Conservation (phyloP, 2,888 invertebrate species). For the Tenthredo scrophulariae region DNA sequence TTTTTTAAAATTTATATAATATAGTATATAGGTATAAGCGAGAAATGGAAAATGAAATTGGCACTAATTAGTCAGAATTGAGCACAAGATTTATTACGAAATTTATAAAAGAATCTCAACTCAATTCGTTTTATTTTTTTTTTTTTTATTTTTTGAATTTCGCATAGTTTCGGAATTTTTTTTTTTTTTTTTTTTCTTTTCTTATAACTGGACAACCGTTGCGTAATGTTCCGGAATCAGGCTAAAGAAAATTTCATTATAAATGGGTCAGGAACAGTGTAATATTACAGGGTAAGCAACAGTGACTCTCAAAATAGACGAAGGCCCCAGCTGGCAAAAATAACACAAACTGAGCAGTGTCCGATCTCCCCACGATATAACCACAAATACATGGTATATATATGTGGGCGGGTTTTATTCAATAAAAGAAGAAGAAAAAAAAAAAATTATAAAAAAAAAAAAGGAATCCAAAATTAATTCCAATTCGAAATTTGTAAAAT, state of each 20-base stretch:
- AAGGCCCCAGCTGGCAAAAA: slow-evolving; percentile 76
- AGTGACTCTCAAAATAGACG: slow-evolving; percentile 74
- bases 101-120: background rate
- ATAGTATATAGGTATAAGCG: too few species aligned
- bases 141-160: background rate
- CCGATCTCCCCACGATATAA: slow-evolving; percentile 10
- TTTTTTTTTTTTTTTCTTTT: background rate
- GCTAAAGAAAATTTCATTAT: slow-evolving; percentile 61
- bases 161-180: background rate
- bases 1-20: background rate
- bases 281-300: slow-evolving; percentile 66
- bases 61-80: background rate
- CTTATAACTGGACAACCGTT: background rate
- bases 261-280: slow-evolving; percentile 74
- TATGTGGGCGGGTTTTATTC: background rate
- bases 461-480: background rate
- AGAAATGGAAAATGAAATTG: background rate
- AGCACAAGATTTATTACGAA: background rate
- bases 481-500: background rate
- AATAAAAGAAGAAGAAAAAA: background rate
- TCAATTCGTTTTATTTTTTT: background rate
- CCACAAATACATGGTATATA: background rate
- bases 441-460: background rate
- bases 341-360: slow-evolving; percentile 63
- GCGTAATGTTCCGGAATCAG: slow-evolving; percentile 21